A percentile compares a stretch with the other conserved stretches of the same genome.
Conservation (phyloP, 2,888 invertebrate genomes). For the Eristalis arbustorum region DNA sequence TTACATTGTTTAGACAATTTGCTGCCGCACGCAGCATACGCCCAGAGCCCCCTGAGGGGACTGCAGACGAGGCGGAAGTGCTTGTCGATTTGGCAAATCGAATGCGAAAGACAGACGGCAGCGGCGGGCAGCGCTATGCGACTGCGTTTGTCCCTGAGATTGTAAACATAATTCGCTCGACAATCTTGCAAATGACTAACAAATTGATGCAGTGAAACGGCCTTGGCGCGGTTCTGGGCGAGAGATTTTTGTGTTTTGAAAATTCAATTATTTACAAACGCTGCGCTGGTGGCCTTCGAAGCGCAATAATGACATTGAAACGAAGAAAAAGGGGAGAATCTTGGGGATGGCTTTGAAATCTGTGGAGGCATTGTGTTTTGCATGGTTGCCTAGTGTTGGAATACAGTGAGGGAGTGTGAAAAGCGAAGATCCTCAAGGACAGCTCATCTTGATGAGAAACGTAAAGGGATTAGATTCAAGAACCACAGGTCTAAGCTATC, state of each 20-base stretch:
- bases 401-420: too few relatives aligned
- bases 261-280: not conserved
- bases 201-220: not conserved
- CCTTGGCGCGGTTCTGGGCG: not conserved
- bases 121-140: constrained; percentile 39
- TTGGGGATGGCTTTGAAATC: not conserved
- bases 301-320: not conserved
- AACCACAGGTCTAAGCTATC: too few relatives aligned
- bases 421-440: too few relatives aligned
- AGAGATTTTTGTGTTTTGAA: not conserved
- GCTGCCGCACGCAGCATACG: constrained; percentile 26
- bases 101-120: constrained; percentile 14
- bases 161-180: constrained; percentile 28
- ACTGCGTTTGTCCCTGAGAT: constrained; percentile 32
- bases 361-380: not conserved
- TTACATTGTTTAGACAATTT: constrained; percentile 65
- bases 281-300: not conserved
- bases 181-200: not conserved
- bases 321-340: not conserved
- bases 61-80: constrained; percentile 53
- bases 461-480: too few relatives aligned
- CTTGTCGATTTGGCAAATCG: constrained; percentile 56
- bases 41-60: not conserved
- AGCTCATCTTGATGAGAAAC: too few relatives aligned
- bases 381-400: too few relatives aligned